Conservation (phyloP, 2,113 vertebrate species). For the Petromus typicus region DNA sequence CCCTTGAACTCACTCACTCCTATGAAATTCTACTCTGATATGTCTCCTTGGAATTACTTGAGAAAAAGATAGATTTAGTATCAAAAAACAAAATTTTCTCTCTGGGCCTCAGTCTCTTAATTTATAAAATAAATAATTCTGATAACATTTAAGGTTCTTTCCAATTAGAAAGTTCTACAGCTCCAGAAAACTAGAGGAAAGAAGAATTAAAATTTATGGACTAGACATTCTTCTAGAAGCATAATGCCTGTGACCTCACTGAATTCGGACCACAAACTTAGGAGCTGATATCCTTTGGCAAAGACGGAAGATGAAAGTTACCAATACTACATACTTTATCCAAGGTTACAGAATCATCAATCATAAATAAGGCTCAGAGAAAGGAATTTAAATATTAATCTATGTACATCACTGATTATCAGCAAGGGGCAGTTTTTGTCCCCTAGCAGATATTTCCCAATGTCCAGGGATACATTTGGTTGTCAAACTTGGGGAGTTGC, state of each 20-base stretch:
- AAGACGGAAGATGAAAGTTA: not conserved
- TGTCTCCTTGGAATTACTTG: constrained; percentile 25
- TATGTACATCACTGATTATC: not conserved
- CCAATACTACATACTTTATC: not conserved
- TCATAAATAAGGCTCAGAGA: not conserved
- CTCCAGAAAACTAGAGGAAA: constrained; percentile 18
- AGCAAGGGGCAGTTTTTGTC: not conserved
- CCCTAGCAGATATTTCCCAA: not conserved
- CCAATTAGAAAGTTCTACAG: not conserved
- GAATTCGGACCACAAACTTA: not conserved
- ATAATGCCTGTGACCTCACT: not conserved
- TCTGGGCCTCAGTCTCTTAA: constrained; percentile 24
- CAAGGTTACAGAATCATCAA: not conserved
- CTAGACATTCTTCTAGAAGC: not conserved
- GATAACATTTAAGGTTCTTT: not conserved
- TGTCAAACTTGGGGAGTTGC: not conserved
- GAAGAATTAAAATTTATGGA: not conserved
- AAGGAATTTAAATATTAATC: constrained; percentile 44
- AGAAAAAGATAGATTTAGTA: constrained; percentile 24
- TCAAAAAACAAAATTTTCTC: constrained; percentile 44
- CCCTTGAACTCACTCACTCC: constrained; percentile 37
- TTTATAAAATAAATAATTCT: constrained; percentile 58
- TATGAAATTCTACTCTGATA: not conserved
- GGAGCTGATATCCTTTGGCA: not conserved
- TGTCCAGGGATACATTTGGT: not conserved